A percentile compares a stretch with the other conserved stretches of the same genome.
phyloP scores from a whole-genome alignment of 2,797 vertebrate genomes.

The Mus minutoides region DNA sequence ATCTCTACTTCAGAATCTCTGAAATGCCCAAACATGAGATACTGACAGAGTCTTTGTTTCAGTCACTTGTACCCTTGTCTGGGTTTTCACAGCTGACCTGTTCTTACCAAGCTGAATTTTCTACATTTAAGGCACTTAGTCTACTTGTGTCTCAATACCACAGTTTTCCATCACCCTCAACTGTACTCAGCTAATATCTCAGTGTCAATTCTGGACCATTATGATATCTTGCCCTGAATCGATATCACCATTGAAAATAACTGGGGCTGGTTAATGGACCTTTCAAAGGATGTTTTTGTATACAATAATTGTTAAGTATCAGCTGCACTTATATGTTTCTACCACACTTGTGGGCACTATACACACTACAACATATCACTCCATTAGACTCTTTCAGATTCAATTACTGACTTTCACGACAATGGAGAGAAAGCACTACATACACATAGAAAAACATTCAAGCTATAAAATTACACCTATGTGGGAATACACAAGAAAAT shows the following conservation, averaged over 20 bases:
- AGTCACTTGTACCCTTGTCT: not conserved
- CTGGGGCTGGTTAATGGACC: constrained; percentile 29
- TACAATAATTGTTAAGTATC: constrained; percentile 37
- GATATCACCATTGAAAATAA: constrained; percentile 60
- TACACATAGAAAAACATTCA: constrained; percentile 60
- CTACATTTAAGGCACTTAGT: constrained; percentile 59
- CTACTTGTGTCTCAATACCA: constrained; percentile 51
- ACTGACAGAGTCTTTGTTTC: not conserved
- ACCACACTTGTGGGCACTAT: not conserved
- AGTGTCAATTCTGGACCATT: constrained; percentile 58
- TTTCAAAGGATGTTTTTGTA: constrained; percentile 72
- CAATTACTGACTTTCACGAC: constrained; percentile 43
- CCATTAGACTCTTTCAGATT: constrained; percentile 57
- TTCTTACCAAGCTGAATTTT: not conserved
- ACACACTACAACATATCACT: constrained; percentile 48
- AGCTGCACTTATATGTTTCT: constrained; percentile 52
- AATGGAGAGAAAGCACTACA: constrained; percentile 33
- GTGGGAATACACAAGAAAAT: constrained; percentile 23
- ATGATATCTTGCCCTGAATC: constrained; percentile 59
- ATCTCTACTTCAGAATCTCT: constrained; percentile 50
- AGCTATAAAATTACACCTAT: constrained; percentile 43
- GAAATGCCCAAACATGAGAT: not conserved
- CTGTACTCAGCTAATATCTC: constrained; percentile 57
- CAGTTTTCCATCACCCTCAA: constrained; percentile 41
- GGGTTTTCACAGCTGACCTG: not conserved